Evolutionary conservation across 2,797 vertebrate species (phyloP), one percentile per base, ranked within the genome.

Genomic region (Anas georgica): DNA sequence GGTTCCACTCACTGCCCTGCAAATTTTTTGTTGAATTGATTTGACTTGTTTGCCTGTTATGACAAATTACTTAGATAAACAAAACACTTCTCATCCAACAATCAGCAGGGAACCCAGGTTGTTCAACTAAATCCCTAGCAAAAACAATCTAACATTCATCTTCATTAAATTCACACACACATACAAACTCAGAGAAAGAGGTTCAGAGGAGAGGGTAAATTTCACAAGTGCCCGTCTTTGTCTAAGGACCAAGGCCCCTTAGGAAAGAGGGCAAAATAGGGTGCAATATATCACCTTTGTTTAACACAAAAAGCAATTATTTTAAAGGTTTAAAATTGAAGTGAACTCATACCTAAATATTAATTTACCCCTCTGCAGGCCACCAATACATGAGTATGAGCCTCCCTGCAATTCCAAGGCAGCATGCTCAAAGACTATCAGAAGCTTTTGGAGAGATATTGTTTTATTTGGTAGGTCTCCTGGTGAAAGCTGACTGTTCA

Each of bases 401-500:
- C 25, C 22, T 84, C 23, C 18, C 23, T 20, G 33, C 7, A 70
- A 55, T 13, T 39, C 9, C 25, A 35, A 76, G 31, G 17, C 28
- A 88, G 52, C 43, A 25, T 12, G 7, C 35, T 90, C 28, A 67
- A 45, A 79, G 39, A 26, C 31, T 79, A 70, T 70, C 52, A 70
- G 63, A 70, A 82, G 35, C 2, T 87, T 93, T 85, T 46, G 56
- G 63, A 84, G 79, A 45, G 63, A 8, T 17, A 31, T 50, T 58
- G 22, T 74, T 86, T 68, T 41, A 35, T 84, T 88, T 2, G 3
- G 35, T 52, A 31, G 41, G 28, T 93, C 41, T 26, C 58, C 18
- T 82, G 56, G 78, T 67, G 60, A 90, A 86, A 45, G 72, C 75
- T 90, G 88, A 84, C 83, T 94, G 77, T 88, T 94, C 88, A 91